Evolutionary conservation across 2,113 vertebrate species (phyloP), one percentile per base, ranked within the genome.

Genomic region (Scartelaos histophorus): DNA sequence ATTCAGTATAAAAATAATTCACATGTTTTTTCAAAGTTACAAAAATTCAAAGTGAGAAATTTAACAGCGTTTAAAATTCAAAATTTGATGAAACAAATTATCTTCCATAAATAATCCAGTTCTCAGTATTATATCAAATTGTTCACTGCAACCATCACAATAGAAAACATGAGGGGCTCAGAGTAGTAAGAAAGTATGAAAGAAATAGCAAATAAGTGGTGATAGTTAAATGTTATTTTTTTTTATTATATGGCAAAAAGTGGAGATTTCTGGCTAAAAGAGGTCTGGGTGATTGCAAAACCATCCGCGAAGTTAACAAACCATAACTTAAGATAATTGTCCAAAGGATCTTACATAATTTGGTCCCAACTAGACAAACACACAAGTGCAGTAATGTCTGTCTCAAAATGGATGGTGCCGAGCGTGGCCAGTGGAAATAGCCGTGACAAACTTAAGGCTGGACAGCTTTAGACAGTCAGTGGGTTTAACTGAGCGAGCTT

Each of bases 381-480:
- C 71, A 82, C 64, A 24, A 25, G 45, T 76, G 76, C 69, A 82
- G 78, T 80, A 64, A 82, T 56, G 86, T 88, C 85, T 87, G 83
- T 90, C 90, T 88, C 80, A 80, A 73, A 67, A 73, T 68, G 70
- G 74, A 73, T 45, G 80, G 65, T 38, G 65, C 67, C 70, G 66
- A 17, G 65, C 45, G 66, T 61, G 78, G 72, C 72, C 82, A 90
- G 81, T 86, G 86, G 84, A 90, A 91, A 90, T 75, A 90, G 72
- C 76, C 77, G 65, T 82, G 80, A 82, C 71, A 71, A 69, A 61
- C 24, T 16, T 61, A 16, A 61, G 15, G 5, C 5, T 61, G 58
- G 58, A 12, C 25, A 61, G 25, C 24, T 29, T 29, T 34, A 29
- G 58, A 61, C 15, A 61, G 58, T 61, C 24, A 61, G 17, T 34